Conservation (phyloP, 53 echinoderm and acorn worm species). For the Crossaster papposus region DNA sequence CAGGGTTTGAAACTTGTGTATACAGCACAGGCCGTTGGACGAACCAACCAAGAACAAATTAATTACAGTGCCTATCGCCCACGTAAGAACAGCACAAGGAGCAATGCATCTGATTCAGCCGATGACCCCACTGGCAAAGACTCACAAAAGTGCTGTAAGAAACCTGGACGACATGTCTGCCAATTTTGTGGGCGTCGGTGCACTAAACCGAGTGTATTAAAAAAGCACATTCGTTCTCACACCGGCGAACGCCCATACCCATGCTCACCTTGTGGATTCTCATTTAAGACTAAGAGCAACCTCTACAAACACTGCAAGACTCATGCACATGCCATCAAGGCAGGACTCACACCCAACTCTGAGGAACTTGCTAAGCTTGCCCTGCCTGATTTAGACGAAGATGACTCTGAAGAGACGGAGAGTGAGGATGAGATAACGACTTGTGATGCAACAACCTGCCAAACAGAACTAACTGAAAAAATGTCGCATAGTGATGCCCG, state of each 20-base stretch:
- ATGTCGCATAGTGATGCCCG: constrained; percentile 10
- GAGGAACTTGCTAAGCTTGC: constrained; percentile 66
- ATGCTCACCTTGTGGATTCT: constrained; percentile 94
- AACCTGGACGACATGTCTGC: constrained; percentile 89
- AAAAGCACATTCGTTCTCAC: constrained; percentile 95
- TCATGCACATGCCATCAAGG: constrained; percentile 97
- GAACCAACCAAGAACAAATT: constrained; percentile 34
- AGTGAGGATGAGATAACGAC: constrained; percentile 87
- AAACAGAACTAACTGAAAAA: constrained; percentile 43
- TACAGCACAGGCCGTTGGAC: constrained; percentile 60
- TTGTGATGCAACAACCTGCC: constrained; percentile 56
- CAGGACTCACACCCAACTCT: constrained; percentile 70
- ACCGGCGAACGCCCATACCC: constrained; percentile 98
- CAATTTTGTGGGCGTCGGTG: constrained; percentile 94
- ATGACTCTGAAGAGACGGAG: constrained; percentile 98
- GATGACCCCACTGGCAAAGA: constrained; percentile 62
- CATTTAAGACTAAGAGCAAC: constrained; percentile 98
- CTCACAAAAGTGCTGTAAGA: constrained; percentile 57
- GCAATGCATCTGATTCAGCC: constrained; percentile 43
- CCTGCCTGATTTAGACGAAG: constrained; percentile 73
- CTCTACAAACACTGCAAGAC: constrained; percentile 98
- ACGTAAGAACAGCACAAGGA: constrained; percentile 44
- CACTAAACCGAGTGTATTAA: constrained; percentile 95
- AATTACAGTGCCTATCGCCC: constrained; percentile 61
- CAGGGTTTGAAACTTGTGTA: constrained; percentile 71